Conservation (phyloP, 1,140 invertebrate species). For the Oreohelix idahoensis region DNA sequence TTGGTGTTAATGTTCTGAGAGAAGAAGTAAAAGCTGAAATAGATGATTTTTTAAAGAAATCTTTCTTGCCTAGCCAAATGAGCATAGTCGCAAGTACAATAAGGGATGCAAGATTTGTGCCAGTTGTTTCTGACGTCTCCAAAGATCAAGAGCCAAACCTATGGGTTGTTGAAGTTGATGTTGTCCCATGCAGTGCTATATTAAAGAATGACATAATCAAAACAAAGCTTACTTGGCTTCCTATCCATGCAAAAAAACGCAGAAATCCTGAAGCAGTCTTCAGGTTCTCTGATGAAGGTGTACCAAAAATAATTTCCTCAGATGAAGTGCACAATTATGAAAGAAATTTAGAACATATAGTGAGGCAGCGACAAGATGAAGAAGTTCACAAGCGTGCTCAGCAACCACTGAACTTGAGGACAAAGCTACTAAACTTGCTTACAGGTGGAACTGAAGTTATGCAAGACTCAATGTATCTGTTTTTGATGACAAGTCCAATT, state of each 20-base stretch:
- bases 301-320: not conserved
- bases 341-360: not conserved
- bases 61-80: constrained; percentile 31
- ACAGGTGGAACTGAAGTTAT: constrained; percentile 38
- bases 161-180: constrained; percentile 46
- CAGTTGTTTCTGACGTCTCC: constrained; percentile 24
- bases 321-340: not conserved
- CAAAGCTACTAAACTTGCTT: constrained; percentile 39
- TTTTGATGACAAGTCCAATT: constrained; percentile 38
- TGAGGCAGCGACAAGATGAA: not conserved
- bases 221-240: not conserved
- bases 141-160: not conserved
- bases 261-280: constrained; percentile 9
- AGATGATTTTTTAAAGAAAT: constrained; percentile 20
- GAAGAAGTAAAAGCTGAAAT: constrained; percentile 28
- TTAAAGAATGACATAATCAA: constrained; percentile 33
- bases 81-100: constrained; percentile 30
- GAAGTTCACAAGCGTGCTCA: not conserved
- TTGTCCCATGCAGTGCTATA: constrained; percentile 31
- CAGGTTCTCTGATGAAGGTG: constrained; percentile 30
- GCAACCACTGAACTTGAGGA: constrained; percentile 26
- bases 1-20: constrained; percentile 27
- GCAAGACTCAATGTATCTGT: constrained; percentile 38
- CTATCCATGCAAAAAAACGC: constrained; percentile 3
- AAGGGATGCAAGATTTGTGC: constrained; percentile 43